phyloP scores from a whole-genome alignment of 2,888 invertebrate genomes.

The Helleia helle region DNA sequence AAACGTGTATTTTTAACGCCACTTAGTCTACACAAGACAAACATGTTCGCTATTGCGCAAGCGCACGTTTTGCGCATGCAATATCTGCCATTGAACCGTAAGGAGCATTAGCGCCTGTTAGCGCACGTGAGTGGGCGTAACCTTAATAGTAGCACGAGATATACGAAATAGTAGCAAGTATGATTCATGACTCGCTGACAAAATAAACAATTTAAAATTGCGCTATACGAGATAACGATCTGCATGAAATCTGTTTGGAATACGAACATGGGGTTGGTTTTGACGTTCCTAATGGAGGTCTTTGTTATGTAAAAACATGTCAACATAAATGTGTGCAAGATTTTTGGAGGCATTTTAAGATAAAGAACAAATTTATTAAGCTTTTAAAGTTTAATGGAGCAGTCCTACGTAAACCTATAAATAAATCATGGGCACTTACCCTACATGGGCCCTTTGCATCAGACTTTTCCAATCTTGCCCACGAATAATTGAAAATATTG shows the following conservation, averaged over 20 bases:
- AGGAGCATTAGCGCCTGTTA: conserved; percentile 41
- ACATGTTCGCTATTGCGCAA: neutral
- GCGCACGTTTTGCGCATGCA: conserved; percentile 18
- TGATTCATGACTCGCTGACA: too few relatives aligned
- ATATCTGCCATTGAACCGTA: conserved; percentile 33
- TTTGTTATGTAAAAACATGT: too few relatives aligned
- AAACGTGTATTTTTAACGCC: too few relatives aligned
- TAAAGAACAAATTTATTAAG: conserved; percentile 37
- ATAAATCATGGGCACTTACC: conserved; percentile 49
- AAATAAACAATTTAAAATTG: too few relatives aligned
- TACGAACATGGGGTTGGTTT: too few relatives aligned
- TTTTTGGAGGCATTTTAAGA: too few relatives aligned
- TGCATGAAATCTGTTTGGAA: too few relatives aligned
- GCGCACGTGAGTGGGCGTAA: conserved; percentile 37
- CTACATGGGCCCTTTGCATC: conserved; percentile 29
- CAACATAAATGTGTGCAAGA: too few relatives aligned
- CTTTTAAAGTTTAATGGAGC: conserved; percentile 54
- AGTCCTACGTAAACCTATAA: conserved; percentile 34
- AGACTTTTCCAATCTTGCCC: neutral
- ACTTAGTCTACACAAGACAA: neutral
- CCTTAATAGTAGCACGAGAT: conserved; percentile 28
- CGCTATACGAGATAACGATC: too few relatives aligned
- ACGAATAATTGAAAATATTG: too few relatives aligned
- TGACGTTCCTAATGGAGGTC: too few relatives aligned
- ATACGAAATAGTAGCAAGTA: conserved; percentile 5